These are phyloP conservation scores for Oenanthe melanoleuca DNA, from an alignment of 2,113 vertebrate genomes.

Conservation along the genomic window DNA sequence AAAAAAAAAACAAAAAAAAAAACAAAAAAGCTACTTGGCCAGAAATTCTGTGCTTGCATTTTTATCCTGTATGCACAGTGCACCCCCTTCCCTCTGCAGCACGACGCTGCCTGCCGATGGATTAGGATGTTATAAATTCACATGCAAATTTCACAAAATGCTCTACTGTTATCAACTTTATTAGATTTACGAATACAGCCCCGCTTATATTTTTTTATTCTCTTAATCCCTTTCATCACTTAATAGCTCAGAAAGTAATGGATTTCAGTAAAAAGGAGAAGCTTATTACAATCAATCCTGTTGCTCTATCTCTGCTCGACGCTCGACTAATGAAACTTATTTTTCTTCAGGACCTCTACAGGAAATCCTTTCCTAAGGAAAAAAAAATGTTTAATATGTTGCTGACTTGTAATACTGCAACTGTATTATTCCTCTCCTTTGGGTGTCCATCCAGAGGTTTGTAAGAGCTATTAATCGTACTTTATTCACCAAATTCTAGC, in stretches of 20 bases:
- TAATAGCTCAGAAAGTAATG: constrained; percentile 79
- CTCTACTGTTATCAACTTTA: constrained; percentile 74
- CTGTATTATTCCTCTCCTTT: constrained; percentile 24
- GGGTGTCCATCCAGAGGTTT: neutral
- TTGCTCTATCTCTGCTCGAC: constrained; percentile 60
- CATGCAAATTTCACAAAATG: constrained; percentile 76
- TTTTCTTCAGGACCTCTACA: constrained; percentile 66
- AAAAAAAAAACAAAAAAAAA: neutral
- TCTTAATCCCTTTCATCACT: constrained; percentile 79
- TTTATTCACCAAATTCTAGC: constrained; percentile 1
- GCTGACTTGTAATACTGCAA: neutral
- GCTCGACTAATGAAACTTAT: constrained; percentile 67
- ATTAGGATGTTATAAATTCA: constrained; percentile 76
- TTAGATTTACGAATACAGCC: constrained; percentile 75
- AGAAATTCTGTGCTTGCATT: constrained; percentile 72
- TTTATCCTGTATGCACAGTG: constrained; percentile 67
- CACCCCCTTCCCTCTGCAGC: constrained; percentile 50
- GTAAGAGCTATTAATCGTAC: neutral
- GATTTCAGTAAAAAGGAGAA: constrained; percentile 73
- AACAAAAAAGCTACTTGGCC: constrained; percentile 51
- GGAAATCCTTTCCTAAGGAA: constrained; percentile 58
- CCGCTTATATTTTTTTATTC: constrained; percentile 68
- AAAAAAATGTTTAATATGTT: neutral
- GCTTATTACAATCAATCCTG: constrained; percentile 72
- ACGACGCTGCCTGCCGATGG: constrained; percentile 40